Evolutionary conservation across 2,113 vertebrate species (phyloP), one percentile per base, ranked within the genome.

Genomic region (Pterophyllum scalare): DNA sequence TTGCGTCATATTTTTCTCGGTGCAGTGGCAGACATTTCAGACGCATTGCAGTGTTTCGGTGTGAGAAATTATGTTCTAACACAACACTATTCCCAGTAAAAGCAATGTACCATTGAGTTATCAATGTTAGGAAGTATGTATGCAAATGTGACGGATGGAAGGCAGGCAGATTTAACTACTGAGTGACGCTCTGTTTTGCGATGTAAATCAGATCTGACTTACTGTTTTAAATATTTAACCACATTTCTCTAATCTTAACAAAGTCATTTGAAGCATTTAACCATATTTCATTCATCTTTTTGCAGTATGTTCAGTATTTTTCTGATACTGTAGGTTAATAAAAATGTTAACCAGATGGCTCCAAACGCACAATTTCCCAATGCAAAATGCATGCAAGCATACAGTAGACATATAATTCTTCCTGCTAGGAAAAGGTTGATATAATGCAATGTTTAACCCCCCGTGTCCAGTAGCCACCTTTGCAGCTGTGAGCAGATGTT

Each of bases 401-500:
- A 14, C 49, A 64, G 43, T n/a, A 62, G 46, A 58, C 28, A 26
- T 22, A 67, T 54, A 2, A 19, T 5, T 72, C 31, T 77, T 77
- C 3, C 79, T 59, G 11, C 2, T 14, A 43, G 40, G 26, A 65
- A 78, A 81, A 26, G n/a, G 20, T 19, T 80, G 74, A 74, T 31
- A 76, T 75, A 88, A 81, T 77, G 83, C 74, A 57, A 65, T 59
- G 72, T 87, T 91, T 90, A 82, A 83, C 84, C 88, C 80, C 78
- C 72, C 19, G 11, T 82, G 80, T 88, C 35, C 75, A 31, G 75
- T 35, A 82, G 83, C 70, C 59, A 75, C 70, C 84, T 81, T 72
- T 74, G 67, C 75, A 77, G 84, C 82, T 74, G 75, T 60, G 88
- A 93, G 78, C 89, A 92, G 84, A 91, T 90, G 88, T 83, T 91